These are phyloP conservation scores for Philopedon plagiatum DNA, from an alignment of 2,888 invertebrate genomes.

Conservation along the genomic window DNA sequence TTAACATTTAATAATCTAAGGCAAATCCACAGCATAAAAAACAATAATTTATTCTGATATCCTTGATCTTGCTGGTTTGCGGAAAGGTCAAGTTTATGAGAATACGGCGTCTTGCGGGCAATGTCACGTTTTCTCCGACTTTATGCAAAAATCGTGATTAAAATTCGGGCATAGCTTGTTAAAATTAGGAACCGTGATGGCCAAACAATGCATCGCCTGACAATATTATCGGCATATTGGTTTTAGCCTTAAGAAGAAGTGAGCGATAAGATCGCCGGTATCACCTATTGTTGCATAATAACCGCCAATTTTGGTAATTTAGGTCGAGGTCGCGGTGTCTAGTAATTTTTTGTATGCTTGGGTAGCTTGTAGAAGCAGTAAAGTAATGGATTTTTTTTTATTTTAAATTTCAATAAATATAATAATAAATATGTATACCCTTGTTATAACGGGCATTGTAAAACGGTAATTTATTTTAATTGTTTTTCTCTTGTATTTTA, in stretches of 20 bases:
- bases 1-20: slow-evolving; percentile 41
- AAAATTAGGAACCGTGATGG: slow-evolving; percentile 46
- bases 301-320: slow-evolving; percentile 11
- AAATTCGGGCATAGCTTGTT: slow-evolving; percentile 42
- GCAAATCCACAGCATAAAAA: slow-evolving; percentile 41
- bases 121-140: slow-evolving; percentile 41
- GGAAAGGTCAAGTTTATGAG: slow-evolving; percentile 50
- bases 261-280: slow-evolving; percentile 4
- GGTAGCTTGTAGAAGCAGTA: too few species aligned
- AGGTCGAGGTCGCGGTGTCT: not conserved
- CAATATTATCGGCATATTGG: slow-evolving; percentile 23
- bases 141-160: slow-evolving; percentile 48
- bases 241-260: slow-evolving; percentile 30
- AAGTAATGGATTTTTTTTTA: too few species aligned
- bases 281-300: slow-evolving; percentile 12
- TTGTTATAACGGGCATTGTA: too few species aligned
- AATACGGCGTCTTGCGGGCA: slow-evolving; percentile 33
- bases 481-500: too few species aligned
- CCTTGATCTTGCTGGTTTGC: slow-evolving; percentile 44
- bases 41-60: slow-evolving; percentile 45
- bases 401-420: too few species aligned
- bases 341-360: too few species aligned
- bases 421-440: too few species aligned
- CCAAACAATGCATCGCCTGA: slow-evolving; percentile 30
- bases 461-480: too few species aligned